Percentiles rank a stretch among this genome's conserved stretches.
These are phyloP conservation scores for Labeo rohita DNA, from an alignment of 2,113 vertebrate genomes.

Conservation along the genomic window DNA sequence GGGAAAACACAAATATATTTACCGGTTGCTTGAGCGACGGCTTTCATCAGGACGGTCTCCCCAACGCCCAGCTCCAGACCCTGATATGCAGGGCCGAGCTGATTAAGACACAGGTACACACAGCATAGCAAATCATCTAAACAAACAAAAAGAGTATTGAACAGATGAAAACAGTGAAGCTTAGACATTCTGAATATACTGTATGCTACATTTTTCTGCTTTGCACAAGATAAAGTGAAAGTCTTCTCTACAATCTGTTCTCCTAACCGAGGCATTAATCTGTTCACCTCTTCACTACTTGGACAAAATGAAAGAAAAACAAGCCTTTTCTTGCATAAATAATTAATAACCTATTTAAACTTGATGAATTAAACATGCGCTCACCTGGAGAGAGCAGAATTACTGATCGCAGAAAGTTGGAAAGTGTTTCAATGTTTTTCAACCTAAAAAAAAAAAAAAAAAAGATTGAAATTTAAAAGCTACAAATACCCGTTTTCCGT, in stretches of 20 bases:
- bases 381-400: slow-evolving; percentile 80
- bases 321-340: not conserved
- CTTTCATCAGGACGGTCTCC: slow-evolving; percentile 87
- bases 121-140: slow-evolving; percentile 83
- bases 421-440: slow-evolving; percentile 87
- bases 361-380: not conserved
- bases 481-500: not conserved
- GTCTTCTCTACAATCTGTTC: not conserved
- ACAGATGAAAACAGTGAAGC: slow-evolving; percentile 21
- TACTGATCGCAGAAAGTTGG: slow-evolving; percentile 87
- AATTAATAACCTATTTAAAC: not conserved
- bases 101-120: slow-evolving; percentile 88
- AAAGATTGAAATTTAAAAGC: not conserved
- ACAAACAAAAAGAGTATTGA: slow-evolving; percentile 51
- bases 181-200: not conserved
- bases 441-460: slow-evolving; percentile 69
- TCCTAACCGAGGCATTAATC: not conserved
- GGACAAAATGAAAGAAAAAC: not conserved
- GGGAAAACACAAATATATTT: slow-evolving; percentile 48
- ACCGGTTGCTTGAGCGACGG: slow-evolving; percentile 88
- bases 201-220: not conserved
- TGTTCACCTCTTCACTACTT: not conserved
- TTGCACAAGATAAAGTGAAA: not conserved
- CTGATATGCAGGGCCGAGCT: slow-evolving; percentile 85
- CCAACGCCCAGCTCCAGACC: slow-evolving; percentile 87